Base-by-base conservation (phyloP, 2,113 vertebrate species). In the Sphaerodactylus townsendi region DNA sequence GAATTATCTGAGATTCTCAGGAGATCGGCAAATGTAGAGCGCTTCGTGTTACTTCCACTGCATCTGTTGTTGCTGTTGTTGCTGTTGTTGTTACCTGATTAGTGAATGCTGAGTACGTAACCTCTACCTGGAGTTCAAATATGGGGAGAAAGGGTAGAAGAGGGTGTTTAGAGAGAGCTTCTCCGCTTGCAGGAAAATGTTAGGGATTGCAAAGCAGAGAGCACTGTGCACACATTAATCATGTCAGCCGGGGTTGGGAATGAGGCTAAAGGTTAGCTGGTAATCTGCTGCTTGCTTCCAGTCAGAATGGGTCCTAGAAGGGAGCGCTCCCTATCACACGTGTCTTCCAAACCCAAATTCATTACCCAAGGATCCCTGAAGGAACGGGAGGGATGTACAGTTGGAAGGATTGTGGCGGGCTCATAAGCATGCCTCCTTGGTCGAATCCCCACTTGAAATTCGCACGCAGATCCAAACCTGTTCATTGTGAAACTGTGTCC, bases 21-120 rank as follows among this genome's bases (percentile, higher is more conserved):
- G 62, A 15, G 56, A 73, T 83, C 80, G 86, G 35, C 65, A 85
- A 83, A 84, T 77, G 78, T 53, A 70, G 82, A 90, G 14, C 39
- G 59, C 13, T 76, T 25, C 30, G 21, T n/a, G 37, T 33, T 46
- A 70, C 35, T 10, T 46, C 53, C 71, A 25, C 33, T 65, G 73
- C 44, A 15, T 37, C 19, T 6, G 6, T 50, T 33, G 1, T 9
- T 50, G 5, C 21, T 33, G 2, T 33, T 50, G 14, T 78, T 62
- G 25, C 50, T 8, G 21, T 11, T 30, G 1, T n/a, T 53, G 28
- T 25, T n/a, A n/a, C 28, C 28, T 65, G 46, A 50, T n/a, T 35
- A 68, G 65, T 48, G 10, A 44, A 6, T 79, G 64, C 25, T 39
- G 23, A 6, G 10, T 9, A 33, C 66, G 41, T 30, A 11, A 7